Evolutionary conservation across 1,140 invertebrate species (phyloP).

Genomic region (Dreissena polymorpha): DNA sequence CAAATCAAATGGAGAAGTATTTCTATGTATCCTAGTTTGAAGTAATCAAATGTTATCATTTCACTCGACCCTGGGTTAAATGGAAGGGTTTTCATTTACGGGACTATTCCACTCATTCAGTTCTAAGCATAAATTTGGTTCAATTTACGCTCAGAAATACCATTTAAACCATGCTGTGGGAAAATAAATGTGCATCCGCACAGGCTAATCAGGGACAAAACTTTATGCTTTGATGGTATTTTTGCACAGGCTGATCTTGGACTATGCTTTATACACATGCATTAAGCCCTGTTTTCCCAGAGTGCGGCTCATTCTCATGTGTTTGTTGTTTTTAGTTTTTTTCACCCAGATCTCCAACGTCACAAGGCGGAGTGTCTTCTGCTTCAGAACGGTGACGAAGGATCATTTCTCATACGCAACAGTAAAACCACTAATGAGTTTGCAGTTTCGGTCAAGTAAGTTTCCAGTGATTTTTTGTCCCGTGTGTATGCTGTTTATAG

Average conservation of each 20-base stretch:
- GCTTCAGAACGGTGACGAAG: conserved; percentile 74
- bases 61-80: too few relatives aligned
- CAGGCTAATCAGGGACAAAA: not conserved
- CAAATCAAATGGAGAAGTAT: too few relatives aligned
- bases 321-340: conserved; percentile 48
- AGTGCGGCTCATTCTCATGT: not conserved
- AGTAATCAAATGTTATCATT: too few relatives aligned
- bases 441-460: conserved; percentile 72
- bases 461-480: not conserved
- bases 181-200: not conserved
- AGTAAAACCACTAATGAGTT: conserved; percentile 65
- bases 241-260: not conserved
- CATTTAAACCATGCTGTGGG: not conserved
- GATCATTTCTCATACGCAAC: conserved; percentile 72
- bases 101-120: too few relatives aligned
- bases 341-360: conserved; percentile 68
- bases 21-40: too few relatives aligned
- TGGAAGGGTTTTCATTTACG: too few relatives aligned
- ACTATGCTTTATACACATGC: not conserved
- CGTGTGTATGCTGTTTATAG: too few relatives aligned
- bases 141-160: too few relatives aligned
- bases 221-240: not conserved
- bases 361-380: conserved; percentile 74
- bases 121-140: too few relatives aligned
- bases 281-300: not conserved